phyloP scores from a whole-genome alignment of 2,113 vertebrate genomes.

The Petaurus breviceps region DNA sequence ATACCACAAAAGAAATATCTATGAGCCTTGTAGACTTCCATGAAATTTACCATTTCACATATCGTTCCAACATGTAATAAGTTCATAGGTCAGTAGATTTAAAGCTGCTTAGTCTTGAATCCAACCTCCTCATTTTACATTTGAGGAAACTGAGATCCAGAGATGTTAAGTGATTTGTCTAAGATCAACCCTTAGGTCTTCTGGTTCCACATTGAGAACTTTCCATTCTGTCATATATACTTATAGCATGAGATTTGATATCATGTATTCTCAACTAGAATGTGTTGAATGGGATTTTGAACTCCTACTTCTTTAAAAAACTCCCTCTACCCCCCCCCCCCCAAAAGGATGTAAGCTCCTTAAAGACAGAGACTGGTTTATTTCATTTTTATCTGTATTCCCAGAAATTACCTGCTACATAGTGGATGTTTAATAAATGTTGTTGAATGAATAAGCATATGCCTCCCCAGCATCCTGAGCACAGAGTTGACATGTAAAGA shows the following conservation, averaged over 20 bases:
- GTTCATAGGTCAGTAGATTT: background rate
- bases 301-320: background rate
- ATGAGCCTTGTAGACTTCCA: background rate
- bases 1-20: background rate
- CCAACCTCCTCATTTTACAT: background rate
- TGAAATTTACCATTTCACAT: background rate
- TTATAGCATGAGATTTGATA: background rate
- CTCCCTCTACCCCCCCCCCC: background rate
- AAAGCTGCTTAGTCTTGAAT: background rate
- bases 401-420: background rate
- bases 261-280: background rate
- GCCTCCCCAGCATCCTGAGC: background rate
- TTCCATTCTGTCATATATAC: background rate
- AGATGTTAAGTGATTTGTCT: background rate
- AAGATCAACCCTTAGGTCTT: background rate
- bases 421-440: background rate
- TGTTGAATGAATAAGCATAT: background rate
- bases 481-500: fast-evolving
- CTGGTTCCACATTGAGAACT: background rate
- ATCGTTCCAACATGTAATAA: background rate
- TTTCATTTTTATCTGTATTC: background rate
- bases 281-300: background rate
- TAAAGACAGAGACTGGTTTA: background rate
- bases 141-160: background rate
- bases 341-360: background rate